Base-by-base conservation (phyloP, 2,888 invertebrate genomes). In the Eupeodes luniger region DNA sequence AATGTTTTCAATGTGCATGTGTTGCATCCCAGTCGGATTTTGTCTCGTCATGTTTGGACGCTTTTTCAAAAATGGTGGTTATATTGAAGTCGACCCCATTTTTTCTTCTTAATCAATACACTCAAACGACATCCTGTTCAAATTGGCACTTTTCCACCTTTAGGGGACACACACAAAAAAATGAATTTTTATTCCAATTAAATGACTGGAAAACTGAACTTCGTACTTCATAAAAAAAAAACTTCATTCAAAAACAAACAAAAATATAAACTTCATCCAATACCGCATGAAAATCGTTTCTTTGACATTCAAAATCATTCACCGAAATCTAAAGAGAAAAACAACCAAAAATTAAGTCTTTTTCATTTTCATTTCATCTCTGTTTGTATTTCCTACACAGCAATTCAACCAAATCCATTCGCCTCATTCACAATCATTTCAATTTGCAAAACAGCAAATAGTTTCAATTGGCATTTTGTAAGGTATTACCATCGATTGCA, bases 381-480 rank as follows among this genome's bases (percentile, higher is more conserved):
- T 19, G 1, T 47, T 14, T 2, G 16, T 27, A 27, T 40, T 66
- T 19, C 14, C 9, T 40, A 40, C 9, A 47, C 53, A 27, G 27
- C 51, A 36, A 53, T n/a, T 53, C 36, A 53, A 69, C 53, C n/a
- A 40, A 69, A 69, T 51, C 53, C 12, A 19, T 53, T 69, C 40
- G 11, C 53, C 11, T 69, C 36, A 53, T 69, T 53, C 53, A 40
- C 69, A 69, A 53, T 36, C 69, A 70, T 70, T 70, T 70, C 70
- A 70, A 70, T 70, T 70, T 70, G 53, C 70, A 70, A 70, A 70
- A 70, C 55, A 70, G 55, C 70, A 55, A 19, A 70, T 70, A 70
- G 70, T 70, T 70, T 70, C 36, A 55, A 70, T 70, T 70, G 70
- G 53, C 27, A 40, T 70, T 55, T 70, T 70, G 70, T 44, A 51